These are phyloP conservation scores for Masnerella sp. DNA, from an alignment of 2,888 invertebrate species.

Conservation along the genomic window DNA sequence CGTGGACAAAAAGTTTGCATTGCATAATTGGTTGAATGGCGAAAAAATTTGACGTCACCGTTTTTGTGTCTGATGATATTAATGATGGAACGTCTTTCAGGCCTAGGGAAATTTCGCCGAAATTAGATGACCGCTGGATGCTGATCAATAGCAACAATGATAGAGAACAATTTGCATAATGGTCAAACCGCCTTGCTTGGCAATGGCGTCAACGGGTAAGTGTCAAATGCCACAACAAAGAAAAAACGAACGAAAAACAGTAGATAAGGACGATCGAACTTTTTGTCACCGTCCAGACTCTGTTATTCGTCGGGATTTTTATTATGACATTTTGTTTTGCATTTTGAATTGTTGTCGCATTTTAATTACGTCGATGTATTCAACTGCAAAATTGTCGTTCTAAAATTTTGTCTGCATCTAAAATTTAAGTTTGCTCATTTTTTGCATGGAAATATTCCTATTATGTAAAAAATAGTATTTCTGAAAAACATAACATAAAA, in stretches of 20 bases:
- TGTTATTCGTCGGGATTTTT: neutral
- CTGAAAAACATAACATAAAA: too few relatives aligned
- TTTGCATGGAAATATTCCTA: too few relatives aligned
- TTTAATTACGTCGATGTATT: too few relatives aligned
- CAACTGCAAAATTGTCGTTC: too few relatives aligned
- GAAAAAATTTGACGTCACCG: neutral
- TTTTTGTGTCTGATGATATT: too few relatives aligned
- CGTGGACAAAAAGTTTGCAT: neutral
- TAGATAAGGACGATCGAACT: constrained; percentile 19
- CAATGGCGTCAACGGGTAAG: constrained; percentile 63
- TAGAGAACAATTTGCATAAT: constrained; percentile 63
- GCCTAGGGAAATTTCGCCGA: neutral
- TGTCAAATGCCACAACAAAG: constrained; percentile 40
- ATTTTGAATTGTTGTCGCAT: neutral
- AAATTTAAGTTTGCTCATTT: too few relatives aligned
- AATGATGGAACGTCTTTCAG: constrained; percentile 22
- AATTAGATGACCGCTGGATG: constrained; percentile 44
- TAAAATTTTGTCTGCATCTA: too few relatives aligned
- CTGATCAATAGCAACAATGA: constrained; percentile 61
- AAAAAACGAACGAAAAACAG: constrained; percentile 39
- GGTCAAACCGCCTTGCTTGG: constrained; percentile 62
- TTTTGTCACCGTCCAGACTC: neutral
- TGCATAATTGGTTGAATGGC: constrained; percentile 4
- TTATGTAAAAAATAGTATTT: too few relatives aligned
- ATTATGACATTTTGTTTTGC: neutral